Evolutionary conservation across 2,888 invertebrate species (phyloP).

Genomic region (Sphecodes monilicornis): DNA sequence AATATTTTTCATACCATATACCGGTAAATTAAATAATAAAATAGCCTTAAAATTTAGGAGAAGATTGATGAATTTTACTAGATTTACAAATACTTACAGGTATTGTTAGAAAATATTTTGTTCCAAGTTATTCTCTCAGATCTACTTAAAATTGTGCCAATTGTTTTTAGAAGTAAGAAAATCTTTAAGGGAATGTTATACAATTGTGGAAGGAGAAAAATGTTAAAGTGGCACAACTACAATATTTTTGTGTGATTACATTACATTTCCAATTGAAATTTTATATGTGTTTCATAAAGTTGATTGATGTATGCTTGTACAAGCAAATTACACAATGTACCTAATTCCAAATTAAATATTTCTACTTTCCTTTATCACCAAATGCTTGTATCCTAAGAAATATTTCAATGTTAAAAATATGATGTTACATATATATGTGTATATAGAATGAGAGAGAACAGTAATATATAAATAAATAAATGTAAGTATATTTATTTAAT

Average conservation of each 20-base stretch:
- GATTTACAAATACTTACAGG: slow-evolving; percentile 4
- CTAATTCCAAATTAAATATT: slow-evolving; percentile 50
- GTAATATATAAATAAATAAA: slow-evolving; percentile 62
- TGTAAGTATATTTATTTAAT: slow-evolving; percentile 69
- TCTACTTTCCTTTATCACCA: slow-evolving; percentile 49
- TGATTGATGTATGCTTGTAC: slow-evolving; percentile 24
- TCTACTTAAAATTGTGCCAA: slow-evolving; percentile 63
- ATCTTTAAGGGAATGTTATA: slow-evolving; percentile 30
- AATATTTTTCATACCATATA: slow-evolving; percentile 1
- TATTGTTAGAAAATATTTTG: slow-evolving; percentile 24
- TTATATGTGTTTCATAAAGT: slow-evolving; percentile 31
- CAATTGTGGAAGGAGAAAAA: slow-evolving; percentile 15
- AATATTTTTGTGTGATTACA: slow-evolving; percentile 53
- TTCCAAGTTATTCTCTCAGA: slow-evolving; percentile 41
- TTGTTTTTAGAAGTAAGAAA: slow-evolving; percentile 29
- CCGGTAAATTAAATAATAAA: slow-evolving; percentile 7
- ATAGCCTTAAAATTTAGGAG: neutral
- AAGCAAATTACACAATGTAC: slow-evolving; percentile 36
- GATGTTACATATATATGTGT: slow-evolving; percentile 43
- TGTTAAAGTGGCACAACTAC: slow-evolving; percentile 58
- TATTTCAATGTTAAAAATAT: slow-evolving; percentile 39
- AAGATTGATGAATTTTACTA: neutral
- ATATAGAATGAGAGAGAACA: slow-evolving; percentile 49
- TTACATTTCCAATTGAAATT: slow-evolving; percentile 57
- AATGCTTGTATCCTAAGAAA: slow-evolving; percentile 38